These are phyloP conservation scores for Oreochromis spilurus DNA, from an alignment of 2,113 vertebrate species.

Conservation along the genomic window DNA sequence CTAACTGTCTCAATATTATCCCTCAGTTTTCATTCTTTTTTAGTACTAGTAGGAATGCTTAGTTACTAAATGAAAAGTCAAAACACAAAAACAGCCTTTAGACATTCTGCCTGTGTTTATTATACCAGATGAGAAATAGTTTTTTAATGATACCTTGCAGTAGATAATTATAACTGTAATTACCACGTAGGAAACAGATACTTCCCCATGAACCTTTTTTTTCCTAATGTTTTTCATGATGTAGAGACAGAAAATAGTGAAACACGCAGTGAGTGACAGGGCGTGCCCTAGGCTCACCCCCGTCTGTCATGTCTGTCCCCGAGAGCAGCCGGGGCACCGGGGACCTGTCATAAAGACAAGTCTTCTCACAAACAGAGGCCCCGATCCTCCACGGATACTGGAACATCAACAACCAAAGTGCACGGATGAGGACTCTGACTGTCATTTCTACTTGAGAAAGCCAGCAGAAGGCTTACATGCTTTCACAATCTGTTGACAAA, in stretches of 20 bases:
- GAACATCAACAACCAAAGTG: slow-evolving; percentile 28
- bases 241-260: slow-evolving; percentile 7
- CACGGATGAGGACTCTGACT: neutral
- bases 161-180: neutral
- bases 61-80: neutral
- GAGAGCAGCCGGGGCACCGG: slow-evolving; percentile 11
- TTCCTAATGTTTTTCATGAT: neutral
- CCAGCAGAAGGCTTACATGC: neutral
- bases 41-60: neutral
- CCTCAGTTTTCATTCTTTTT: neutral
- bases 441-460: neutral
- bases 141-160: neutral
- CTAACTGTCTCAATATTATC: neutral
- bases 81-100: neutral
- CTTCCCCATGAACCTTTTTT: neutral
- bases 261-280: slow-evolving; percentile 58
- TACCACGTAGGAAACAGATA: neutral
- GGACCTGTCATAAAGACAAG: slow-evolving; percentile 54
- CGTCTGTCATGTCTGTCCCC: slow-evolving; percentile 45
- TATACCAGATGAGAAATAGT: neutral
- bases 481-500: neutral
- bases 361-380: slow-evolving; percentile 19
- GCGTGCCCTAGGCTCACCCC: slow-evolving; percentile 38
- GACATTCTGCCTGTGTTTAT: neutral
- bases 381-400: neutral